Evolutionary conservation across 2,113 vertebrate genomes (phyloP).

Genomic region (Lampris incognitus): DNA sequence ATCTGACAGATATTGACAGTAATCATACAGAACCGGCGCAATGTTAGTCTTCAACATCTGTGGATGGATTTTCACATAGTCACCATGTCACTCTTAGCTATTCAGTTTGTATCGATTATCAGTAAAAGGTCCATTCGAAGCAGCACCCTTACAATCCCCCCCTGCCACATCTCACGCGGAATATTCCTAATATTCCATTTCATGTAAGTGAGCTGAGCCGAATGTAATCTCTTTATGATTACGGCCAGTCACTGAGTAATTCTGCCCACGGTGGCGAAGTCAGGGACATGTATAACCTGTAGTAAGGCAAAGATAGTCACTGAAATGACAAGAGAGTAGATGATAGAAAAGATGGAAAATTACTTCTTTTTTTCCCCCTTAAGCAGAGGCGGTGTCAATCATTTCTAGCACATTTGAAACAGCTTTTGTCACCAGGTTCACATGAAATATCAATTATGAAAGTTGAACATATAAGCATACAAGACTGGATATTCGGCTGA

Average conservation of each 20-base stretch:
- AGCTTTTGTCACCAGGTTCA: conserved; percentile 30
- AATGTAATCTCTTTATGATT: conserved; percentile 60
- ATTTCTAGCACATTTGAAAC: conserved; percentile 15
- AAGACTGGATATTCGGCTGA: background rate
- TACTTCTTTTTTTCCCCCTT: conserved; percentile 16
- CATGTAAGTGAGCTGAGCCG: background rate
- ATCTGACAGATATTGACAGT: conserved; percentile 27
- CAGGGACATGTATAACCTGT: conserved; percentile 15
- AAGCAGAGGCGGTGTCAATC: conserved; percentile 25
- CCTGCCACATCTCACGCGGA: conserved; percentile 25
- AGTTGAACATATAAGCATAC: background rate
- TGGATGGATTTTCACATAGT: conserved; percentile 35
- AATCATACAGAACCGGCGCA: conserved; percentile 18
- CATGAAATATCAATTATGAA: conserved; percentile 3
- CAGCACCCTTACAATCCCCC: conserved; percentile 4
- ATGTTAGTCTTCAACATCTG: conserved; percentile 10
- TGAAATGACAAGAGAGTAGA: conserved; percentile 37
- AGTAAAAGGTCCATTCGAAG: conserved; percentile 40
- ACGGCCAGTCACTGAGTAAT: conserved; percentile 43
- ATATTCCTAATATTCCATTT: conserved; percentile 30
- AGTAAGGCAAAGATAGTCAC: conserved; percentile 46
- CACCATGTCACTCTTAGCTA: conserved; percentile 36
- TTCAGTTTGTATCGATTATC: conserved; percentile 63
- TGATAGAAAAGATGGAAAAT: conserved; percentile 26
- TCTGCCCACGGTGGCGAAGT: conserved; percentile 33